phyloP scores from a whole-genome alignment of 1,140 invertebrate genomes.

The Trichonephila inaurata region DNA sequence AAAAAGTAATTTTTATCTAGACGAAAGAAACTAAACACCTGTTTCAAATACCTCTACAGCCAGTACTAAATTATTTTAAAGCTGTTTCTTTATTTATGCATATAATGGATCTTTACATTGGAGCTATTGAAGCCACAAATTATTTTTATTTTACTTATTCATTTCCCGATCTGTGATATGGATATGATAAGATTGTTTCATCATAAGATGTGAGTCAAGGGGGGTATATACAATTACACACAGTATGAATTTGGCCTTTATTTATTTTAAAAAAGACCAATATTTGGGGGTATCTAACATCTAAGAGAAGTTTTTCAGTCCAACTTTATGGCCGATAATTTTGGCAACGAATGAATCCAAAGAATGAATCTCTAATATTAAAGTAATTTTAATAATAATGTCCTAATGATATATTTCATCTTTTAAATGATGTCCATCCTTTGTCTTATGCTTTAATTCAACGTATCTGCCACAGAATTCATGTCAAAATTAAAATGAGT shows the following conservation, averaged over 20 bases:
- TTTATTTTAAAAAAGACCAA: background rate
- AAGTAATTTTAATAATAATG: no score
- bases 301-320: background rate
- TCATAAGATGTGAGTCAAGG: background rate
- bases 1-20: no score
- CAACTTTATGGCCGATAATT: no score
- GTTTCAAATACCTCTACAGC: background rate
- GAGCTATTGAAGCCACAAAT: background rate
- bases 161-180: background rate
- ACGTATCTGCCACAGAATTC: no score
- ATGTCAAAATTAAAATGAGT: no score
- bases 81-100: background rate
- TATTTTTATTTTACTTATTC: background rate
- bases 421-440: no score
- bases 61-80: background rate
- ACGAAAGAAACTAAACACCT: background rate
- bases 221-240: background rate
- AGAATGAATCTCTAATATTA: no score
- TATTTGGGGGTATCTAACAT: background rate
- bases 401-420: no score
- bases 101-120: background rate
- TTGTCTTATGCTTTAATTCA: no score
- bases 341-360: no score
- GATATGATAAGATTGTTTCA: slow-evolving; percentile 13
- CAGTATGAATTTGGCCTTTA: background rate